phyloP scores from a whole-genome alignment of 2,888 invertebrate genomes.

The Sinotaia quadrata region DNA sequence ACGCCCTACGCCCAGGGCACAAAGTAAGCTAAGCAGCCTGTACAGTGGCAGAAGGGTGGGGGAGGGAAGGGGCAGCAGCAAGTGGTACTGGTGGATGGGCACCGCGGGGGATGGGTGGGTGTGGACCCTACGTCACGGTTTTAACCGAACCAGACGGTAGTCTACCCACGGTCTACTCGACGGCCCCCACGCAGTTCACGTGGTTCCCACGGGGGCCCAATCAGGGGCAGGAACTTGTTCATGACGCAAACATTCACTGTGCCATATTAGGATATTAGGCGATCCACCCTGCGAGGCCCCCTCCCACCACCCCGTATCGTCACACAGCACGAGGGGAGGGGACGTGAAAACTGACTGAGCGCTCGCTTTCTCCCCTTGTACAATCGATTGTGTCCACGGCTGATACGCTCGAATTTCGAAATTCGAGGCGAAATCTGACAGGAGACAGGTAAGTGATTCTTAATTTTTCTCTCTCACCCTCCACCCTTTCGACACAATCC shows the following conservation, averaged over 20 bases:
- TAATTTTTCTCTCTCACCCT: background rate
- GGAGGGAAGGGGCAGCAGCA: background rate
- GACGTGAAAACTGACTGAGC: too few relatives aligned
- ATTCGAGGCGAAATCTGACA: background rate
- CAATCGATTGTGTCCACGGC: background rate
- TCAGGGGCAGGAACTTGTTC: conserved; percentile 10
- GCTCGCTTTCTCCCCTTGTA: background rate
- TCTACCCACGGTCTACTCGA: conserved; percentile 10
- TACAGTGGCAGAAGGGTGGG: background rate
- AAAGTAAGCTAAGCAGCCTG: background rate
- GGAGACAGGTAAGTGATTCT: conserved; percentile 1
- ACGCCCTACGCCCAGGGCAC: conserved; percentile 6
- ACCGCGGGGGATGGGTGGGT: conserved; percentile 9
- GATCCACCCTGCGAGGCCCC: conserved; percentile 11
- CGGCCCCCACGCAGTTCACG: conserved; percentile 13
- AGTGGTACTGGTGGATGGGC: background rate
- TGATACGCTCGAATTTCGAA: too few relatives aligned
- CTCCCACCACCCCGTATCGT: conserved; percentile 8
- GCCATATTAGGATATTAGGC: conserved; percentile 23
- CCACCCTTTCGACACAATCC: background rate
- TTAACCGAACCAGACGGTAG: conserved; percentile 12
- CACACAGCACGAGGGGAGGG: conserved; percentile 15
- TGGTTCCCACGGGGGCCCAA: conserved; percentile 23
- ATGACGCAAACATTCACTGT: conserved; percentile 14
- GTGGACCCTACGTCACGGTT: conserved; percentile 13